phyloP scores from a whole-genome alignment of 2,888 invertebrate species.

The Biston betularia region DNA sequence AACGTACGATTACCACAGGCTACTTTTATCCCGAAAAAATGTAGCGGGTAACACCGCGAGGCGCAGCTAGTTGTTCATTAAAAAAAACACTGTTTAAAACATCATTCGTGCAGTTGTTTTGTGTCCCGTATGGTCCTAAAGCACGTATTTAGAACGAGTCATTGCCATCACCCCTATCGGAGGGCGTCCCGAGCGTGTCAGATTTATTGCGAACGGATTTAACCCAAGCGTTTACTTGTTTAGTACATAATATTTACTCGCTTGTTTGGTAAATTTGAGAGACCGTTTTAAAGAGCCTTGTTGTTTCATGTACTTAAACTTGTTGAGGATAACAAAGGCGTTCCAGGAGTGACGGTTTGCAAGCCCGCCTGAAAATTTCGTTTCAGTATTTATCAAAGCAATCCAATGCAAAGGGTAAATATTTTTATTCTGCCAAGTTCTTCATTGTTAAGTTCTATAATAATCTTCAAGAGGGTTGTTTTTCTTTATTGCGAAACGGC shows the following conservation, averaged over 20 bases:
- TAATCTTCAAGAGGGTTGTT: neutral
- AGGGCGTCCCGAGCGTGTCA: conserved; percentile 24
- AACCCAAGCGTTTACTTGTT: conserved; percentile 35
- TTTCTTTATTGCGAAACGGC: neutral
- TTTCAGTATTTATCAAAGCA: neutral
- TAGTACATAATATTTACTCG: conserved; percentile 26
- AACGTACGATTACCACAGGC: too few species aligned
- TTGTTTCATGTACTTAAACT: conserved; percentile 10
- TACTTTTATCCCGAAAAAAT: too few species aligned
- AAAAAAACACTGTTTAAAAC: neutral
- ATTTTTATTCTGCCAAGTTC: neutral
- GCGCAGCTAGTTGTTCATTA: too few species aligned
- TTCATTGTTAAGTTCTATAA: neutral
- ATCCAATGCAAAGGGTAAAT: neutral
- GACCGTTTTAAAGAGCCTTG: conserved; percentile 9
- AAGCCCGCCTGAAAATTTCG: neutral
- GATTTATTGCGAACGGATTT: conserved; percentile 42
- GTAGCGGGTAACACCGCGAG: too few species aligned
- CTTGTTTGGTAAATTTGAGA: conserved; percentile 10
- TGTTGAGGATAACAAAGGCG: conserved; percentile 3
- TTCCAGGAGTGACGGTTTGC: conserved; percentile 11
- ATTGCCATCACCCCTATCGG: conserved; percentile 30
- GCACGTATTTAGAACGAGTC: conserved; percentile 41
- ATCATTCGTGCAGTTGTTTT: conserved; percentile 12
- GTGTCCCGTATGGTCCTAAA: conserved; percentile 20